A percentile compares a stretch with the other conserved stretches of the same genome.
phyloP scores from a whole-genome alignment of 2,888 invertebrate species.

The Branchellion lobata region DNA sequence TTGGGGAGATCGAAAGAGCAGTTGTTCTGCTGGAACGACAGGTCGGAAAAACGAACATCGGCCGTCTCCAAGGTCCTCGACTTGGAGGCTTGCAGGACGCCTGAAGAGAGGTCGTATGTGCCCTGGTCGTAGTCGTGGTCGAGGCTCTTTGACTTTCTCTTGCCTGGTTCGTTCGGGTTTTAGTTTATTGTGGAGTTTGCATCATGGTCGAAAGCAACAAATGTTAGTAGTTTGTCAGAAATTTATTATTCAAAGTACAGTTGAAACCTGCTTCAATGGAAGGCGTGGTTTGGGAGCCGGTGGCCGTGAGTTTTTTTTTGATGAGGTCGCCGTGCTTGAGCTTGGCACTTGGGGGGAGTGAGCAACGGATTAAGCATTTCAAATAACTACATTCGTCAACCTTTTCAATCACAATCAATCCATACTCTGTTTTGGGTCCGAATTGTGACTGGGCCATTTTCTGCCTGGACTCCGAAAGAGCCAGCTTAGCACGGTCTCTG shows the following conservation, averaged over 20 bases:
- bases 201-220: neutral
- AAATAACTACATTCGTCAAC: too few relatives aligned
- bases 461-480: slow-evolving; percentile 37
- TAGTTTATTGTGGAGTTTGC: neutral
- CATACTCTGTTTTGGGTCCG: neutral
- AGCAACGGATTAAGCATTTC: too few relatives aligned
- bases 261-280: slow-evolving; percentile 23
- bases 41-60: neutral
- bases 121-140: slow-evolving; percentile 23
- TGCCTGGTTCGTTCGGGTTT: neutral
- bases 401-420: too few relatives aligned
- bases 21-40: neutral
- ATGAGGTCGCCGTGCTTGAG: slow-evolving; percentile 2
- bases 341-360: too few relatives aligned
- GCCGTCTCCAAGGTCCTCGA: slow-evolving; percentile 24
- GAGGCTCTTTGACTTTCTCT: slow-evolving; percentile 24
- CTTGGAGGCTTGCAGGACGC: neutral
- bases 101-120: neutral
- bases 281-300: slow-evolving; percentile 32
- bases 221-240: too few relatives aligned
- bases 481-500: slow-evolving; percentile 19
- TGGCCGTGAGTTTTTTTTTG: slow-evolving; percentile 25
- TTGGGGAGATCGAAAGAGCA: neutral
- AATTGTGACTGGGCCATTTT: slow-evolving; percentile 24
- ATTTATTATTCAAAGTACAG: too few relatives aligned